Evolutionary conservation across 2,797 vertebrate species (phyloP).

Genomic region (Sebastes iracundus): DNA sequence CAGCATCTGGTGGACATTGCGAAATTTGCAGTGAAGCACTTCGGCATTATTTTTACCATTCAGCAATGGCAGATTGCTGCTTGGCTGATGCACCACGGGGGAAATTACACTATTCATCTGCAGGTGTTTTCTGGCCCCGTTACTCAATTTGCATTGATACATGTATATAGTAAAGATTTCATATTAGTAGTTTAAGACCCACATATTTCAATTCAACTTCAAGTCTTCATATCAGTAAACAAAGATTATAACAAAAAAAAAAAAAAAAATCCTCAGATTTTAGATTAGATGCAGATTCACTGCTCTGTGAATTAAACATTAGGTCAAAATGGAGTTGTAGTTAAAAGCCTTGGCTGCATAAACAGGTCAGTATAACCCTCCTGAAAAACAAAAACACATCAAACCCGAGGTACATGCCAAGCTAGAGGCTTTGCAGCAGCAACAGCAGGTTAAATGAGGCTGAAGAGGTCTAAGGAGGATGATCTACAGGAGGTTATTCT

Average conservation of each 20-base stretch:
- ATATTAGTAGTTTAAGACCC: background rate
- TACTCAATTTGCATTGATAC: background rate
- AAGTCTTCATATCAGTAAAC: background rate
- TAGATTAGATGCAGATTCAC: background rate
- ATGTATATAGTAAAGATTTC: background rate
- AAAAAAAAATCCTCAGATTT: background rate
- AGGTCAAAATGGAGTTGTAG: background rate
- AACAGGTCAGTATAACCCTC: slow-evolving; percentile 17
- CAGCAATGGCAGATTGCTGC: background rate
- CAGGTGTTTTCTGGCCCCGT: background rate
- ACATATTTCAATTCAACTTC: background rate
- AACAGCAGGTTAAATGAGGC: background rate
- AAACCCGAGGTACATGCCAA: background rate
- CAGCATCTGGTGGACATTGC: background rate
- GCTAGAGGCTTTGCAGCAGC: background rate
- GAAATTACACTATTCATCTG: background rate
- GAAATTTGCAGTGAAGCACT: background rate
- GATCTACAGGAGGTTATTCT: slow-evolving; percentile 2
- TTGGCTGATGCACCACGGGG: background rate
- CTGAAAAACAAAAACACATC: background rate
- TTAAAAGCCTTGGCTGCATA: background rate
- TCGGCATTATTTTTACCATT: background rate
- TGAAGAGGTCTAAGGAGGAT: background rate
- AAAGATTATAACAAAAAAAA: background rate
- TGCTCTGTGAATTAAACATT: background rate